phyloP scores from a whole-genome alignment of 2,113 vertebrate genomes.

The Callithrix jacchus region DNA sequence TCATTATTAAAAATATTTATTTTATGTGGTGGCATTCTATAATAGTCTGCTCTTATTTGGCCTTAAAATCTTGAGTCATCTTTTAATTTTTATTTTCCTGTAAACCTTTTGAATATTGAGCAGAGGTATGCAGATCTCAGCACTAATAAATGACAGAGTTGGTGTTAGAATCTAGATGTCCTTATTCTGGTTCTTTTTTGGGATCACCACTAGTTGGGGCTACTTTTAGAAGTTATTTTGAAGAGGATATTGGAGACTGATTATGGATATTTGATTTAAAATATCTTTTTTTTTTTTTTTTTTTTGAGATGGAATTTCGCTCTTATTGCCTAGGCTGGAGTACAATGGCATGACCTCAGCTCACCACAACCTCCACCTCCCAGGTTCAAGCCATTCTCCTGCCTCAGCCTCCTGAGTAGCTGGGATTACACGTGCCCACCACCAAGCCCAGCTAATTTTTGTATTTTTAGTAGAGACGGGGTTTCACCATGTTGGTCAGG shows the following conservation, averaged over 20 bases:
- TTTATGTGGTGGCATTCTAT: too few species aligned
- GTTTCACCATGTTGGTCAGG: too few species aligned
- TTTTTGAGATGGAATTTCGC: too few species aligned
- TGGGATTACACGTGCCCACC: too few species aligned
- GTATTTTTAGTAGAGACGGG: too few species aligned
- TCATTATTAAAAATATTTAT: too few species aligned
- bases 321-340: too few species aligned
- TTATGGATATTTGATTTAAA: background rate
- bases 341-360: too few species aligned
- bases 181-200: background rate
- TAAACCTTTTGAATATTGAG: slow-evolving; percentile 4
- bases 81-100: background rate
- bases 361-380: too few species aligned
- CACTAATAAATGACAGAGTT: background rate
- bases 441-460: too few species aligned
- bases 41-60: background rate
- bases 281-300: background rate
- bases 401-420: too few species aligned
- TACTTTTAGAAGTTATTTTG: slow-evolving; percentile 20
- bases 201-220: background rate
- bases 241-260: background rate
- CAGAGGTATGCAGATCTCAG: background rate
- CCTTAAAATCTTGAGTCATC: background rate
- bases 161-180: background rate
- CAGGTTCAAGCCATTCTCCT: too few species aligned